Conservation (phyloP, 2,797 vertebrate species). For the Rhinoraja longicauda region DNA sequence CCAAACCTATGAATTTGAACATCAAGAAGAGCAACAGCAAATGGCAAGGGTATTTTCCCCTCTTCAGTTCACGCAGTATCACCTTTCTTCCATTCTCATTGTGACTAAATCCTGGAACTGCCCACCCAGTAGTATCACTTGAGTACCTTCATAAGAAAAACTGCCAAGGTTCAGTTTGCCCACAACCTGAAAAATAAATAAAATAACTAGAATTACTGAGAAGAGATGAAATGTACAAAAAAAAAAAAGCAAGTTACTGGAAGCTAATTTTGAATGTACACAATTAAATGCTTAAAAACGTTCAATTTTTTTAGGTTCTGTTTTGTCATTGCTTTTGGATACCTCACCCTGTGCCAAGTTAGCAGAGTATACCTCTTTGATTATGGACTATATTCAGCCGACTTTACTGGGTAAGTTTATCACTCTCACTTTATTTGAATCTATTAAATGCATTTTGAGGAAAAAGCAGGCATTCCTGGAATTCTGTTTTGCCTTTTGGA, state of each 20-base stretch:
- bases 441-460: neutral
- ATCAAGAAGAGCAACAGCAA: no score
- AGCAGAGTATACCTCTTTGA: conserved; percentile 96
- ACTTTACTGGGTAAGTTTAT: conserved; percentile 90
- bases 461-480: neutral
- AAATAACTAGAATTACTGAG: neutral
- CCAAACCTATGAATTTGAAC: no score
- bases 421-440: neutral
- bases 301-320: conserved; percentile 70
- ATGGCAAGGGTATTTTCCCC: no score
- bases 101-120: no score
- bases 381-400: conserved; percentile 96
- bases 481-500: neutral
- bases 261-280: neutral
- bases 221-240: neutral
- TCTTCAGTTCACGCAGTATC: no score
- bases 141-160: no score
- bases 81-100: no score
- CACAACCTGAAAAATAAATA: neutral
- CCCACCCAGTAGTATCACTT: no score
- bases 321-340: conserved; percentile 91
- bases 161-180: no score
- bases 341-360: conserved; percentile 94
- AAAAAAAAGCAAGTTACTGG: neutral
- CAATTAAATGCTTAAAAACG: neutral